phyloP scores from a whole-genome alignment of 2,113 vertebrate genomes.

The Ochotona curzoniae region DNA sequence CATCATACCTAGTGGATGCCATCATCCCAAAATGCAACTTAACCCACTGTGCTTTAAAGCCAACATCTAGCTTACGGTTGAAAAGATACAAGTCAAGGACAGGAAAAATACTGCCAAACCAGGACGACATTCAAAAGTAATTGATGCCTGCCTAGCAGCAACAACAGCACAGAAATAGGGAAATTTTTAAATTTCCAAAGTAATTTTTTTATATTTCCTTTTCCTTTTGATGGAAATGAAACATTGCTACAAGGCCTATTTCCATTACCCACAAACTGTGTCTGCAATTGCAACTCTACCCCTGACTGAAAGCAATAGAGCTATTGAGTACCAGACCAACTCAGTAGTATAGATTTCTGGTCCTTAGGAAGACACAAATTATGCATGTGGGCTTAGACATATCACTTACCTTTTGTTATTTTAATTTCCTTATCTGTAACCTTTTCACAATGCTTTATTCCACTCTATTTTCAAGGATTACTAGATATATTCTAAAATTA shows the following conservation, averaged over 20 bases:
- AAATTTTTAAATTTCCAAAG: constrained; percentile 46
- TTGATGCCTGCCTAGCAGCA: accelerated
- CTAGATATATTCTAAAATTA: background rate
- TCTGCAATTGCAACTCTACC: constrained; percentile 61
- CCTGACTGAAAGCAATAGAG: constrained; percentile 6
- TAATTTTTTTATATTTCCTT: background rate
- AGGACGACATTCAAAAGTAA: background rate
- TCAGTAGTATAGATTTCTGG: background rate
- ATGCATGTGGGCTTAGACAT: background rate
- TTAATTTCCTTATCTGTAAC: background rate
- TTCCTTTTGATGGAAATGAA: constrained; percentile 70
- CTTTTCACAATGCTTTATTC: background rate
- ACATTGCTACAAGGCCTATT: background rate
- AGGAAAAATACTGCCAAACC: background rate
- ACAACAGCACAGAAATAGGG: background rate
- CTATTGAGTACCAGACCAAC: background rate
- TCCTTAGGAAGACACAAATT: background rate
- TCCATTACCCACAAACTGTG: constrained; percentile 5
- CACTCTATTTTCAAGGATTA: background rate
- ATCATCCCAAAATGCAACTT: no score
- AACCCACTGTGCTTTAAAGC: no score
- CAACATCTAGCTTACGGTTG: background rate
- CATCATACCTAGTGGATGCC: no score
- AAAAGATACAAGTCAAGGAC: constrained; percentile 41
- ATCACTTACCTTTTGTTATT: background rate